Evolutionary conservation across 2,888 invertebrate genomes (phyloP).

Genomic region (Leptothorax acervorum): DNA sequence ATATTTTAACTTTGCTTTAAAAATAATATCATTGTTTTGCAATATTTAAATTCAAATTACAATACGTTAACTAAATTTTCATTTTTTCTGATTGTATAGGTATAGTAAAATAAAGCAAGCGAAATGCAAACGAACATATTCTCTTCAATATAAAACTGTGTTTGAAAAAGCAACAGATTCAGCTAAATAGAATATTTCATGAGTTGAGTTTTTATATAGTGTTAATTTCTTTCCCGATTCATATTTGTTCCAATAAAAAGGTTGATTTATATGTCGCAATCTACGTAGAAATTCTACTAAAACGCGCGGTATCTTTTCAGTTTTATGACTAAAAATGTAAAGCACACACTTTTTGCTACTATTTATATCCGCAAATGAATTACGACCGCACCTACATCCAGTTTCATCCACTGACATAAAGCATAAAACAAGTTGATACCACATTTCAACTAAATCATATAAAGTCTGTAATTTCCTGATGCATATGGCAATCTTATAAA

Average conservation of each 20-base stretch:
- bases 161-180: neutral
- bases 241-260: slow-evolving; percentile 1
- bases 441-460: slow-evolving; percentile 15
- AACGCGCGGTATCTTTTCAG: slow-evolving; percentile 1
- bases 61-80: neutral
- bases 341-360: neutral
- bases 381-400: slow-evolving; percentile 6
- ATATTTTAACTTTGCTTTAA: neutral
- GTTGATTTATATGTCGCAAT: slow-evolving; percentile 20
- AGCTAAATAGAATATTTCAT: slow-evolving; percentile 2
- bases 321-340: slow-evolving; percentile 32
- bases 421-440: neutral
- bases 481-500: slow-evolving; percentile 13
- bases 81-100: neutral
- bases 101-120: neutral
- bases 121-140: neutral
- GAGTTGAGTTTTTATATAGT: neutral
- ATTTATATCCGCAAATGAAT: slow-evolving; percentile 37
- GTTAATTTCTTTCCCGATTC: slow-evolving; percentile 3
- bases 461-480: slow-evolving; percentile 18
- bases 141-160: neutral
- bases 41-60: slow-evolving; percentile 12
- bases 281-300: slow-evolving; percentile 17
- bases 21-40: neutral
- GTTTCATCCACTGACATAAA: slow-evolving; percentile 10